Evolutionary conservation across 2,888 invertebrate genomes (phyloP).

Genomic region (Agrochola lota): DNA sequence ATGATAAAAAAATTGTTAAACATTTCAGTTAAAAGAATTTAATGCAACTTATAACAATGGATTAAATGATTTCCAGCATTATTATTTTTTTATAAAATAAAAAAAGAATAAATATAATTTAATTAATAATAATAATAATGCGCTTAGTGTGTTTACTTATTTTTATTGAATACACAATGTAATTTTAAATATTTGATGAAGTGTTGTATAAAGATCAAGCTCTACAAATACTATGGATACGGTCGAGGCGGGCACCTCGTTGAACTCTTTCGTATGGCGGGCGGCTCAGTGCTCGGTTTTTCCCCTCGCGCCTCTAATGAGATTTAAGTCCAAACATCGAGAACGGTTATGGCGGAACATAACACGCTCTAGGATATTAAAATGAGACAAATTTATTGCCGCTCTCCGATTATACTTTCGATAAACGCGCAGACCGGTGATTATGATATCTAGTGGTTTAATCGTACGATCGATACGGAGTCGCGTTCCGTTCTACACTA

Average conservation of each 20-base stretch:
- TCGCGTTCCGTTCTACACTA: slow-evolving; percentile 88
- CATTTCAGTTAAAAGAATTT: not conserved
- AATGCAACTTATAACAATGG: not conserved
- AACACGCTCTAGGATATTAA: slow-evolving; percentile 88
- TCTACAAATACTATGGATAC: slow-evolving; percentile 58
- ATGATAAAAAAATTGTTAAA: not conserved
- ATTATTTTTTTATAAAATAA: not conserved
- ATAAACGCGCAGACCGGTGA: slow-evolving; percentile 90
- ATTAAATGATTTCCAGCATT: not conserved
- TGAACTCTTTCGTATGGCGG: slow-evolving; percentile 86
- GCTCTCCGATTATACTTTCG: slow-evolving; percentile 88
- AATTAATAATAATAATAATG: not conserved
- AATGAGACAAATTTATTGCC: slow-evolving; percentile 90
- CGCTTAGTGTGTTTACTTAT: not conserved
- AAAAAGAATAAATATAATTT: too few species aligned
- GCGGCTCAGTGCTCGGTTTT: slow-evolving; percentile 67
- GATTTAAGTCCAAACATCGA: slow-evolving; percentile 80
- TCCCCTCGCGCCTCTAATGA: slow-evolving; percentile 75
- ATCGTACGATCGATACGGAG: slow-evolving; percentile 89
- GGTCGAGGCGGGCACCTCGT: slow-evolving; percentile 74
- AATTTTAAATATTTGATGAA: not conserved
- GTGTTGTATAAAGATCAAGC: slow-evolving; percentile 16
- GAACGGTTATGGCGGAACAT: slow-evolving; percentile 81
- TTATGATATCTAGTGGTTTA: slow-evolving; percentile 89
- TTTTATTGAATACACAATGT: not conserved